A percentile compares a stretch with the other conserved stretches of the same genome.
Conservation (phyloP, 2,797 vertebrate genomes). For the Peromyscus nudipes region DNA sequence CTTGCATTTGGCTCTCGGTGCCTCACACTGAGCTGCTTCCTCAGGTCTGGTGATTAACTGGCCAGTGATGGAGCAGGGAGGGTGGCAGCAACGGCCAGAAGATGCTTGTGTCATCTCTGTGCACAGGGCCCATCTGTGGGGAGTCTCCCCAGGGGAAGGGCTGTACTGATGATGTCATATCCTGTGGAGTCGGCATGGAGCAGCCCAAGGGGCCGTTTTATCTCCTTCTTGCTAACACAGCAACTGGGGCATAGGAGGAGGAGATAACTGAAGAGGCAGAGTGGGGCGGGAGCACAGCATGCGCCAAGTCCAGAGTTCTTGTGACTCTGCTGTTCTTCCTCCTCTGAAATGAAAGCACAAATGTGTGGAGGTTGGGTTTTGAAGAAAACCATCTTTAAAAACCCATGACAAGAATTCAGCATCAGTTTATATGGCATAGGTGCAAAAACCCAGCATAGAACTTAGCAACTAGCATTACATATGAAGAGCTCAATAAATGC, state of each 20-base stretch:
- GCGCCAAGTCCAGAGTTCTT: neutral
- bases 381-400: neutral
- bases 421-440: neutral
- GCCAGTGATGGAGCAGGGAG: neutral
- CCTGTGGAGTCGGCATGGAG: accelerated
- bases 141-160: neutral
- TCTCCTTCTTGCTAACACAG: neutral
- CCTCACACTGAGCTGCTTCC: neutral
- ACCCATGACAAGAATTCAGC: neutral
- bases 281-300: accelerated
- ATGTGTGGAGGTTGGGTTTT: conserved; percentile 10
- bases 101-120: neutral
- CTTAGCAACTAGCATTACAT: neutral
- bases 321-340: neutral
- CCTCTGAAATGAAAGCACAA: neutral
- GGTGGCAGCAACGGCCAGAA: neutral
- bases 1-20: neutral
- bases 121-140: too few relatives aligned
- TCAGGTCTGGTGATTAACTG: neutral
- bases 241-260: neutral
- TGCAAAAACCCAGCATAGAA: neutral
- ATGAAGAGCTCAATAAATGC: neutral
- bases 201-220: neutral
- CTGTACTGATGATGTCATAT: accelerated
- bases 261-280: neutral